Evolutionary conservation across 2,113 vertebrate species (phyloP), one percentile per base, ranked within the genome.

Genomic region (Brachypodius melanocephalos): DNA sequence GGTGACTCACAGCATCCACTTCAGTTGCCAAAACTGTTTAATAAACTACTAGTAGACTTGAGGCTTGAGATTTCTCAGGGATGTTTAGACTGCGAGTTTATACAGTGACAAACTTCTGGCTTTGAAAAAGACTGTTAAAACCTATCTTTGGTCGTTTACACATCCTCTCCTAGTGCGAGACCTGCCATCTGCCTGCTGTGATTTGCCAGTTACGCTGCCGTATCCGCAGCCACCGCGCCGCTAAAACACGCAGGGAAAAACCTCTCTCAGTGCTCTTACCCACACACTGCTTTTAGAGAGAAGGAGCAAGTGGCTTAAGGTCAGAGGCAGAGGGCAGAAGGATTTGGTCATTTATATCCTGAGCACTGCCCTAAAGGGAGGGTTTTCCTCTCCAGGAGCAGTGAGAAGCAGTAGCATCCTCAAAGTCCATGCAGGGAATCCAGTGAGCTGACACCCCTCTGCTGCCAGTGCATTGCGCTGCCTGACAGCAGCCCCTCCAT

Each of bases 61-160:
- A 90, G 73, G 57, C 61, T 89, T 72, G 76, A 89, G 65, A 89
- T 82, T 85, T 84, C 87, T 42, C 69, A 49, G 86, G n/a, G 84
- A 85, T 87, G 91, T 92, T 95, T 89, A 92, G 91, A 79, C 89
- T 90, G 86, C 78, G 52, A 78, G 87, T 61, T 91, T 69, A 71
- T 32, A 72, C 62, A 81, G 77, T 78, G 79, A 96, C 91, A 95
- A 89, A 91, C 91, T 95, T 76, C 93, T 96, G 89, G 91, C 87
- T 95, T 77, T 61, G 62, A 68, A 51, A 59, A 34, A 93, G 58
- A 40, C 82, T 95, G 91, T 72, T 89, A 91, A 87, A 96, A 71
- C 95, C 93, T 71, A 72, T 96, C 85, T 93, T 92, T 31, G 91
- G 95, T 89, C 80, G 28, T 81, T 95, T 85, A 90, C 83, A 89